A percentile compares a stretch with the other conserved stretches of the same genome.
Conservation (phyloP, 2,113 vertebrate species). For the Sardina pilchardus region DNA sequence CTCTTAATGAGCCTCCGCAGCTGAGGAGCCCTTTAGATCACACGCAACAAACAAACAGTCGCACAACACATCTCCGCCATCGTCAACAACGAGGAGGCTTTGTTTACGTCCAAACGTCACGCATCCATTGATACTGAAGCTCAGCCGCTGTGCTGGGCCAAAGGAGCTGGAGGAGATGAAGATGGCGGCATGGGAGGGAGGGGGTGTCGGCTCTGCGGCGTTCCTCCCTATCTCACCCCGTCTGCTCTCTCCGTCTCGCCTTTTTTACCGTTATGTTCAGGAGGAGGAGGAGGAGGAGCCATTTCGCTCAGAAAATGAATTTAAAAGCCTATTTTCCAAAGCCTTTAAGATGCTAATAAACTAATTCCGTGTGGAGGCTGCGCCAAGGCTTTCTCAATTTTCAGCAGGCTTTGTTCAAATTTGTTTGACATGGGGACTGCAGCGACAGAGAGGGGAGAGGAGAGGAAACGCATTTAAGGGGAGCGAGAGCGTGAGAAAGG, state of each 20-base stretch:
- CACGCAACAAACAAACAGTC: too few relatives aligned
- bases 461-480: neutral
- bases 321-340: constrained; percentile 63
- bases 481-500: neutral
- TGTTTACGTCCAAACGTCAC: neutral
- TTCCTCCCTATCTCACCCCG: neutral
- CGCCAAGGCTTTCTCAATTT: constrained; percentile 62
- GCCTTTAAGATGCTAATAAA: constrained; percentile 72
- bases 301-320: constrained; percentile 67
- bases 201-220: neutral
- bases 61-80: neutral
- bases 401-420: constrained; percentile 65
- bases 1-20: neutral
- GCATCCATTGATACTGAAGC: neutral
- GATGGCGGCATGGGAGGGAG: neutral
- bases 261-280: neutral
- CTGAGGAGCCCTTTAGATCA: neutral
- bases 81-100: neutral
- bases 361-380: constrained; percentile 57
- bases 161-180: neutral
- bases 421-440: constrained; percentile 67
- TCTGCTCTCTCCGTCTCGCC: neutral
- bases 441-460: constrained; percentile 16
- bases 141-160: neutral
- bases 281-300: constrained; percentile 52